phyloP scores from a whole-genome alignment of 2,888 invertebrate genomes.

The Erynnis tages region DNA sequence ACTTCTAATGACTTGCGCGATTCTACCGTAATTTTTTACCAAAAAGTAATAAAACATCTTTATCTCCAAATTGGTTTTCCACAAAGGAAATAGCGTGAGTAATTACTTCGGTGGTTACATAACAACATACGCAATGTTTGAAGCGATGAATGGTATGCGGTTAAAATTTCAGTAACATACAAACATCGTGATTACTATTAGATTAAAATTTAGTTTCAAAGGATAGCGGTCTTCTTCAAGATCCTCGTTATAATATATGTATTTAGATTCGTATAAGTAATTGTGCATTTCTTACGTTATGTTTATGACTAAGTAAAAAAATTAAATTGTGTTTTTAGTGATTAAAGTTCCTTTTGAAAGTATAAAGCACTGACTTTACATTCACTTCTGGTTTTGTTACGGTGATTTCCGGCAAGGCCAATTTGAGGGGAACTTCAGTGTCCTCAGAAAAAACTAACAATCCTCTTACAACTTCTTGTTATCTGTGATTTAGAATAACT shows the following conservation, averaged over 20 bases:
- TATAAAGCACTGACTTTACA: no score
- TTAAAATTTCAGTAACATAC: conserved; percentile 8
- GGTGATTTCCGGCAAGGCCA: no score
- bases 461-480: no score
- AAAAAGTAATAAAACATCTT: conserved; percentile 19
- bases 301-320: no score
- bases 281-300: no score
- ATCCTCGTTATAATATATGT: neutral
- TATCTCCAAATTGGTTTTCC: conserved; percentile 34
- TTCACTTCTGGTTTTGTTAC: no score
- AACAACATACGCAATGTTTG: conserved; percentile 8
- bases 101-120: conserved; percentile 26
- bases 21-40: neutral
- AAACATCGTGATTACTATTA: conserved; percentile 2
- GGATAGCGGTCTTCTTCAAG: neutral
- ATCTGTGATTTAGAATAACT: no score
- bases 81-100: conserved; percentile 32
- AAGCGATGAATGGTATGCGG: conserved; percentile 6
- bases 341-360: no score
- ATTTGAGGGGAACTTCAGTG: no score
- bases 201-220: conserved; percentile 3
- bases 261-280: neutral
- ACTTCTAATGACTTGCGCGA: conserved; percentile 6
- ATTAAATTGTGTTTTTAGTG: no score
- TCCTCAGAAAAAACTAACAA: no score